These are phyloP conservation scores for Amia ocellicauda DNA, from an alignment of 2,113 vertebrate species.

Conservation along the genomic window DNA sequence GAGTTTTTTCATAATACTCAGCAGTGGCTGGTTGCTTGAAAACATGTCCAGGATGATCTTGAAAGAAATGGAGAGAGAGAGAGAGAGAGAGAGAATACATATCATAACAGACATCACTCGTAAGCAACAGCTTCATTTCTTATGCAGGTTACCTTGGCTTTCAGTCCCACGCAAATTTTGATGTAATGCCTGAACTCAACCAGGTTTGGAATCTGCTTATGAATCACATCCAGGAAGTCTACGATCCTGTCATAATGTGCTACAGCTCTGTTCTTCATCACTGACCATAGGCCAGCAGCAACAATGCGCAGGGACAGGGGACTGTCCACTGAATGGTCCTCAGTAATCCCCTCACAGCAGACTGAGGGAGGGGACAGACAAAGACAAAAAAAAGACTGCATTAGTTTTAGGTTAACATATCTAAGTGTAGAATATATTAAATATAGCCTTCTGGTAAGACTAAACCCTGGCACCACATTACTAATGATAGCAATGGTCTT, in stretches of 20 bases:
- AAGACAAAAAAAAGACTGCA: not conserved
- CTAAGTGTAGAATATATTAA: no score
- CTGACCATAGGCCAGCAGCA: not conserved
- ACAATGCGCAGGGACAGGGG: not conserved
- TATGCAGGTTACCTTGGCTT: constrained; percentile 3
- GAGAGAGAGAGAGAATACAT: not conserved
- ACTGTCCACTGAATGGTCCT: not conserved
- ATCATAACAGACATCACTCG: no score
- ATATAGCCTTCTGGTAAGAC: no score
- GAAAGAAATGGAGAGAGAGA: not conserved
- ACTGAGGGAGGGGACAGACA: not conserved
- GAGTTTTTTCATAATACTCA: not conserved
- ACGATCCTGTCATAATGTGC: not conserved
- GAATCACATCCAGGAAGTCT: not conserved
- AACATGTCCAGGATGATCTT: constrained; percentile 2
- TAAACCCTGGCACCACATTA: no score
- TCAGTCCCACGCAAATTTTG: not conserved
- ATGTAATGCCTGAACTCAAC: not conserved
- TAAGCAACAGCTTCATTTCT: no score
- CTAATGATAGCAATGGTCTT: no score
- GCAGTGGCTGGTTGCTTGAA: not conserved
- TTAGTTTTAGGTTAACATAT: no score
- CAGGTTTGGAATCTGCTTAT: not conserved
- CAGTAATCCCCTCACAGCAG: not conserved
- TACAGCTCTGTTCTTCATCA: not conserved